Evolutionary conservation across 2,797 vertebrate species (phyloP), one percentile per base, ranked within the genome.

Genomic region (Gadopsis marmoratus): DNA sequence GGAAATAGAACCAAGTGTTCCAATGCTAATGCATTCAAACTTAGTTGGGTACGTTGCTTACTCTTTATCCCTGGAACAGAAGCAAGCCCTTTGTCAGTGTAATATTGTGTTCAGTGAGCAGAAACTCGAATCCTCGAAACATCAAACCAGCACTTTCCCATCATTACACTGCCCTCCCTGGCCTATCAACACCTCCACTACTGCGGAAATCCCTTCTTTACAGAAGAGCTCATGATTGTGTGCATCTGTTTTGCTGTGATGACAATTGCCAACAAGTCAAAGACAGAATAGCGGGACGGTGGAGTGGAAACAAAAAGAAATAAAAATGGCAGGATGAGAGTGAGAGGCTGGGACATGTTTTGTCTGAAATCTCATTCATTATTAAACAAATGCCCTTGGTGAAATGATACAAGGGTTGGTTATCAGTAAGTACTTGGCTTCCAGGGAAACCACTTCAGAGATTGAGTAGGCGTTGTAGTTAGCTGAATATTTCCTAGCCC

Each of bases 371-470:
- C 62, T 76, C 80, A 89, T 92, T 89, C 78, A 88, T 94, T 93
- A 92, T 92, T 91, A 91, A 91, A 81, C 84, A 87, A 91, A 91
- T 31, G 76, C 79, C 76, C 78, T 73, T 68, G 81, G 83, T 90
- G 81, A 91, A 90, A 90, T 87, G 73, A 91, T 86, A 90, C 89
- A 86, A 60, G 78, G 64, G 79, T 82, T 89, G 84, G 86, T 89
- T 88, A 89, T 90, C 89, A 82, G 75, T 74, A 26, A 62, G 63
- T 71, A 79, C 70, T 70, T 76, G 62, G 76, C 86, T 89, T 84
- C 74, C 51, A 81, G 56, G 71, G 74, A 59, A 76, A 55, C 10
- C 39, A 76, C 68, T 73, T 53, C 35, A 33, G 58, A 55, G 56
- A 53, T 54, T 53, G 68, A 68, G 39, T 21, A 68, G 26, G 58